These are phyloP conservation scores for Zaprionus ornatus DNA, from an alignment of 1,140 invertebrate species.

Conservation along the genomic window DNA sequence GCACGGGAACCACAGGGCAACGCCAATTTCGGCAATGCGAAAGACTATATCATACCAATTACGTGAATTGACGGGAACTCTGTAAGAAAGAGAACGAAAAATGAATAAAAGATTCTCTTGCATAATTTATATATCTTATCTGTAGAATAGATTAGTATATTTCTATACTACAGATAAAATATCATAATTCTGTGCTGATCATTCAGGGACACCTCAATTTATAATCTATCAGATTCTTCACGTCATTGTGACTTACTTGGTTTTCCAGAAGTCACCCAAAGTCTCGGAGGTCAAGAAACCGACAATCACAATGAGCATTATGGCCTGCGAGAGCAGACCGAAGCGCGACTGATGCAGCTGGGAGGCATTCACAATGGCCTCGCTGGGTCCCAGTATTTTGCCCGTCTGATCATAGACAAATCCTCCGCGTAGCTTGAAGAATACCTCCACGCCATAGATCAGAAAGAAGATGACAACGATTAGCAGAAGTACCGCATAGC, in stretches of 20 bases:
- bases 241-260: conserved; percentile 87
- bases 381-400: conserved; percentile 74
- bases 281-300: conserved; percentile 95
- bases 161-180: neutral
- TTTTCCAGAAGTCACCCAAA: conserved; percentile 95
- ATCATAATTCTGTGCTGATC: neutral
- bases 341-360: conserved; percentile 95
- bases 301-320: conserved; percentile 93
- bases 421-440: conserved; percentile 92
- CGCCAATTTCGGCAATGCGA: conserved; percentile 95
- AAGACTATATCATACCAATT: conserved; percentile 97
- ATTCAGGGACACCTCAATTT: neutral
- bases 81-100: conserved; percentile 76
- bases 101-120: neutral
- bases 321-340: conserved; percentile 94
- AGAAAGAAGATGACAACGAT: conserved; percentile 97
- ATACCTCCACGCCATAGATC: conserved; percentile 97
- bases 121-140: neutral
- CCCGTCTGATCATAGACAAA: conserved; percentile 84
- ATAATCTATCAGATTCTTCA: neutral
- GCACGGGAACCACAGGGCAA: conserved; percentile 97
- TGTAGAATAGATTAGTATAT: neutral
- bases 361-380: conserved; percentile 90
- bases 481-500: conserved; percentile 94
- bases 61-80: conserved; percentile 93